Conservation (phyloP, 2,888 invertebrate species). For the Morpho helenor region DNA sequence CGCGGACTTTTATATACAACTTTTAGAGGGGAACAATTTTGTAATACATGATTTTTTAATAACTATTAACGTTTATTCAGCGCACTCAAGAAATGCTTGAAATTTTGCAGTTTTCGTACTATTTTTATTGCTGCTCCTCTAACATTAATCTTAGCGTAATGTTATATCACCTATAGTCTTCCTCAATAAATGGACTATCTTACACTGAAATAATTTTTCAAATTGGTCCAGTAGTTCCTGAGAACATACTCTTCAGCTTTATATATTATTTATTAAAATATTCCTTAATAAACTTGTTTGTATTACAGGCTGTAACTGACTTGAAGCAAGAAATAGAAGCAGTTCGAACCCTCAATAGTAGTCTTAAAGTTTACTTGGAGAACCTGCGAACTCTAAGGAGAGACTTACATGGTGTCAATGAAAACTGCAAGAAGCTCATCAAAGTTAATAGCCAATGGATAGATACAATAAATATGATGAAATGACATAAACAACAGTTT, state of each 20-base stretch:
- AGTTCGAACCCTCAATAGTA: constrained; percentile 46
- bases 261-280: not conserved
- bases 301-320: constrained; percentile 47
- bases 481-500: constrained; percentile 13
- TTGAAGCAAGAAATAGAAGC: constrained; percentile 54
- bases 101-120: no score
- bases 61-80: no score
- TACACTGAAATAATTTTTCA: no score
- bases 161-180: no score
- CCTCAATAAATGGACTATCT: no score
- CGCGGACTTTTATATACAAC: no score
- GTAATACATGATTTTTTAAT: no score
- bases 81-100: no score
- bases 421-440: constrained; percentile 47
- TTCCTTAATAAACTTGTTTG: constrained; percentile 2
- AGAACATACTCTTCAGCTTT: not conserved
- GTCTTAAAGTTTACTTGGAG: constrained; percentile 48
- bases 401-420: constrained; percentile 42
- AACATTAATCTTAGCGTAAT: no score
- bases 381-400: constrained; percentile 46
- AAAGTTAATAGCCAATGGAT: constrained; percentile 59
- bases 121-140: no score
- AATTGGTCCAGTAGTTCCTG: no score
- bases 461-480: constrained; percentile 34
- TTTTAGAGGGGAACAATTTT: no score